Base-by-base conservation (phyloP, 2,797 vertebrate genomes). In the Eulemur mongoz region DNA sequence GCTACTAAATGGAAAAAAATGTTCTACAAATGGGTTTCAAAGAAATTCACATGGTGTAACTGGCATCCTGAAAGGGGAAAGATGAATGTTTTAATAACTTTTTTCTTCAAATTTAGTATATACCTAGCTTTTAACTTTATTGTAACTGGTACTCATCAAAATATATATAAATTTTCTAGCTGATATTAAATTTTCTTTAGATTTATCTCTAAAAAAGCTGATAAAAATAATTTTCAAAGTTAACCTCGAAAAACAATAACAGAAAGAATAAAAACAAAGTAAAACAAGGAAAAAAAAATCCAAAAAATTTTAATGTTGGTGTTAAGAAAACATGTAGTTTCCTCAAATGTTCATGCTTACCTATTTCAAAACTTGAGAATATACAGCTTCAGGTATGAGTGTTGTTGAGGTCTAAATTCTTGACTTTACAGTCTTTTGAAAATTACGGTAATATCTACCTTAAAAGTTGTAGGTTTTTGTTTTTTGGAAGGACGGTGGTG, bases 101-200 rank as follows among this genome's bases (percentile, higher is more conserved):
- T 91, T 72, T 43, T 38, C 72, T 92, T 73, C 43, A 88, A 50
- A 89, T 88, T 80, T 69, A 84, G 27, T 35, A 85, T 54, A 54
- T 93, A 40, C 17, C 50, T 87, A 54, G 50, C 45, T 65, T 86
- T 63, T 67, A 89, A 75, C 48, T 67, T 61, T 85, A 70, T 91
- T 54, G 13, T 86, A 89, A 93, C 20, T 85, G 86, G 8, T 73
- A 59, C 69, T 69, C 43, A 81, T 35, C 48, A 94, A 94, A 72
- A 69, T 81, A 52, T 38, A 78, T 73, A 93, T 83, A 54, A 43
- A 78, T 84, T 90, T 89, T 52, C 45, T 70, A 88, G 69, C 59
- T 89, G 14, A 72, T 14, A 40, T 93, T 93, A 84, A 54, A 40
- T 38, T 89, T 94, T 88, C 63, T 40, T 73, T 89, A 63, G 61